Percentiles rank a stretch among this genome's conserved stretches.
Evolutionary conservation across 2,797 vertebrate species (phyloP).

Genomic region (Mus spretus): DNA sequence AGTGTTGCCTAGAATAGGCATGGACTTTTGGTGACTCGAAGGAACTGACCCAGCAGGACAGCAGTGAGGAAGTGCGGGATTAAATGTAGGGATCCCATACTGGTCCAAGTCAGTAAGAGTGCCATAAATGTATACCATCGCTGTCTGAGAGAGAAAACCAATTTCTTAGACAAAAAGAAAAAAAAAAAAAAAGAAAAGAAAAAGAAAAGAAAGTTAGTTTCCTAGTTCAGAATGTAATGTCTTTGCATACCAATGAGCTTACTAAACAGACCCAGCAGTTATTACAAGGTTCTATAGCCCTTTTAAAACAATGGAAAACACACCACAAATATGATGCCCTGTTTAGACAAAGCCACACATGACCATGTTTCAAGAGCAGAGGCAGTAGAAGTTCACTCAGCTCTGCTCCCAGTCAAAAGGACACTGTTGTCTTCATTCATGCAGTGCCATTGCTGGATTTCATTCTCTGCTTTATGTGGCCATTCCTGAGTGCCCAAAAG

Average conservation of each 20-base stretch:
- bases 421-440: slow-evolving; percentile 45
- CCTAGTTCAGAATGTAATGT: slow-evolving; percentile 54
- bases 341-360: slow-evolving; percentile 59
- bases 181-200: not conserved
- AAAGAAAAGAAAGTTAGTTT: not conserved
- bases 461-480: slow-evolving; percentile 22
- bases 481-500: not conserved
- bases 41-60: not conserved
- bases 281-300: slow-evolving; percentile 46
- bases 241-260: slow-evolving; percentile 67
- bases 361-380: slow-evolving; percentile 55
- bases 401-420: slow-evolving; percentile 47
- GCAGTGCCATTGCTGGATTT: slow-evolving; percentile 25
- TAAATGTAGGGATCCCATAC: not conserved
- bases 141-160: not conserved
- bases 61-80: not conserved
- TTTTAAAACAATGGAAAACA: slow-evolving; percentile 62
- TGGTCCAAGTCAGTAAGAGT: not conserved
- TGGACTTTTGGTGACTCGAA: not conserved
- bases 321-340: slow-evolving; percentile 1
- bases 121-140: not conserved
- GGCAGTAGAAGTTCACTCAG: slow-evolving; percentile 21
- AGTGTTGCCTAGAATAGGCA: not conserved
- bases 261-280: slow-evolving; percentile 71
- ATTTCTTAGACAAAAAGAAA: slow-evolving; percentile 49